Evolutionary conservation across 1,140 invertebrate genomes (phyloP).

Genomic region (Babylonia areolata): DNA sequence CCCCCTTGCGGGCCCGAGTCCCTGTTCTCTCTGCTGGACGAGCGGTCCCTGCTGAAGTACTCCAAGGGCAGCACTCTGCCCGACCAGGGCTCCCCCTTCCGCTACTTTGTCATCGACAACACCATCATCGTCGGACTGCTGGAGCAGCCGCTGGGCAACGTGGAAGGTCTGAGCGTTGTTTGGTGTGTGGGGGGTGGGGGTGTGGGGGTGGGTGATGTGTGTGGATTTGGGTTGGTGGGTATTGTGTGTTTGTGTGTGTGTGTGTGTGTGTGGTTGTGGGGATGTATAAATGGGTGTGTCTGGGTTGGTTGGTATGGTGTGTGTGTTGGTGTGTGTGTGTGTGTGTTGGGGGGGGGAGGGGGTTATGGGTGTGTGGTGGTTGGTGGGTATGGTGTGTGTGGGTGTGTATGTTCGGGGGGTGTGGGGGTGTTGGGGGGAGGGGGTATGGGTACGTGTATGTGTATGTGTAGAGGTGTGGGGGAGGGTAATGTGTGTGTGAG

Average conservation of each 20-base stretch:
- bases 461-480: neutral
- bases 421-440: neutral
- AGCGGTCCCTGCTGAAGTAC: slow-evolving; percentile 88
- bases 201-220: neutral
- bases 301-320: no score
- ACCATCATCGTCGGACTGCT: slow-evolving; percentile 91
- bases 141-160: slow-evolving; percentile 89
- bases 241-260: no score
- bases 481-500: neutral
- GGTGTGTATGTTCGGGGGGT: slow-evolving; percentile 50
- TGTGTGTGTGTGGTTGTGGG: no score
- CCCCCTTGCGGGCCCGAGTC: slow-evolving; percentile 89
- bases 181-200: neutral
- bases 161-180: slow-evolving; percentile 78
- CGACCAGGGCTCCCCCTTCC: slow-evolving; percentile 77
- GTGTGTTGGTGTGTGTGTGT: no score
- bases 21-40: slow-evolving; percentile 90
- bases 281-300: no score
- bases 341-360: neutral
- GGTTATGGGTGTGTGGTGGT: neutral
- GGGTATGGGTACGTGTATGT: neutral
- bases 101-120: slow-evolving; percentile 94
- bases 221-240: no score
- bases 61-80: slow-evolving; percentile 81
- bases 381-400: neutral